These are phyloP conservation scores for Parnassius apollo DNA, from an alignment of 2,888 invertebrate genomes.

Conservation along the genomic window DNA sequence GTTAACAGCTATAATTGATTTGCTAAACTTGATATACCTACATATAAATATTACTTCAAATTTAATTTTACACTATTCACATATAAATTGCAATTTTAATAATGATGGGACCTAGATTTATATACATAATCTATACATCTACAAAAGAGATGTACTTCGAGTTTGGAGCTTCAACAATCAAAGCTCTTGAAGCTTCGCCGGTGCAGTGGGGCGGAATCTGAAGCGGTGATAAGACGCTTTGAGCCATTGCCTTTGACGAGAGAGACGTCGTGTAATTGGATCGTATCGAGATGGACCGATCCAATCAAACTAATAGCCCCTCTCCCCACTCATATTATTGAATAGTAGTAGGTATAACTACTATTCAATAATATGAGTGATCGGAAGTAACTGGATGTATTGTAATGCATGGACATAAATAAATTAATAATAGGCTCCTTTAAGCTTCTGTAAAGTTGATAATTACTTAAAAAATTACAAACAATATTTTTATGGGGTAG, in stretches of 20 bases:
- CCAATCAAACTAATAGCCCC: conserved; percentile 35
- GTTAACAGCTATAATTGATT: too few relatives aligned
- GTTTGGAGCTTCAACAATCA: conserved; percentile 41
- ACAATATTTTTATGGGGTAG: too few relatives aligned
- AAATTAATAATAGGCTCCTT: too few relatives aligned
- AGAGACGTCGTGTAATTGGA: conserved; percentile 70
- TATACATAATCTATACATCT: conserved; percentile 18
- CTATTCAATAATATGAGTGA: conserved; percentile 3
- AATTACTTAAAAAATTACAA: too few relatives aligned
- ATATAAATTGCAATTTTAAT: too few relatives aligned
- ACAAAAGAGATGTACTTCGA: conserved; percentile 30
- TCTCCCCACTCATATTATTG: too few relatives aligned
- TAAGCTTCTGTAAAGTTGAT: too few relatives aligned
- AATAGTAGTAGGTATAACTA: background rate
- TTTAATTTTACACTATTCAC: too few relatives aligned
- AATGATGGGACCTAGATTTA: background rate
- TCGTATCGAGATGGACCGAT: conserved; percentile 50
- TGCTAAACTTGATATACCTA: too few relatives aligned
- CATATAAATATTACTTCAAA: too few relatives aligned
- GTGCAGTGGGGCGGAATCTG: conserved; percentile 41
- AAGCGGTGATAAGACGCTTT: conserved; percentile 39
- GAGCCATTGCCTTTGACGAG: conserved; percentile 56
- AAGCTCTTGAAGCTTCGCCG: conserved; percentile 34
- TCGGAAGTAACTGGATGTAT: conserved; percentile 7
- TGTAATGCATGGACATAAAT: conserved; percentile 1